Evolutionary conservation across 2,797 vertebrate genomes (phyloP), one percentile per base, ranked within the genome.

Genomic region (Enteromius radiatus): DNA sequence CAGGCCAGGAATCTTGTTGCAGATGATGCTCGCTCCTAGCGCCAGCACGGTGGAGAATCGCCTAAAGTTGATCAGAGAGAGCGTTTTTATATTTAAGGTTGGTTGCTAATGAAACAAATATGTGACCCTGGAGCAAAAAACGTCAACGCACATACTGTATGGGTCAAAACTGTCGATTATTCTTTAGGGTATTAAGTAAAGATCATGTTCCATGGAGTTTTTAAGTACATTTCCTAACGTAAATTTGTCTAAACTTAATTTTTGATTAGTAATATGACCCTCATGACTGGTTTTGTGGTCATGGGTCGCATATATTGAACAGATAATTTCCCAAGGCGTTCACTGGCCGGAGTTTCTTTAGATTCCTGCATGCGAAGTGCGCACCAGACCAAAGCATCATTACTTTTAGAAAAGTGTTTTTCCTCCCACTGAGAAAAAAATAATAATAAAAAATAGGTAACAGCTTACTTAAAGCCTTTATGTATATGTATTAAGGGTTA

Each of bases 41-140:
- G 98, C 97, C 89, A 98, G 96, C 93, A 99, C 98, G 49, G 98
- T 98, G 76, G 97, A 98, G 92, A 98, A 97, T n/a, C 97, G 97
- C 87, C 98, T 99, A 92, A 82, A 87, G 85, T 89, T 59, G 21
- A 84, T 15, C n/a, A 70, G 23, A 80, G 49, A 74, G 6, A 64
- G 8, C 61, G 64, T 67, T 1, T 36, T 19, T 1, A 33, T 31
- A 19, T 64, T 9, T 36, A 61, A 28, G 31, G 68, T 28, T 1
- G 61, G 17, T 71, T 33, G n/a, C 69, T 21, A 45, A 45, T 59
- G 15, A 47, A n/a, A 49, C 47, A 31, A 3, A 36, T 65, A 5
- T 5, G 54, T 59, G 54, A 26, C n/a, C n/a, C 52, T 54, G 54
- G 54, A 11, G 54, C n/a, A 11, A 9, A 11, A 23, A 56, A 54